Conservation (phyloP, 2,888 invertebrate species). For the Chalcosyrphus nemorum region DNA sequence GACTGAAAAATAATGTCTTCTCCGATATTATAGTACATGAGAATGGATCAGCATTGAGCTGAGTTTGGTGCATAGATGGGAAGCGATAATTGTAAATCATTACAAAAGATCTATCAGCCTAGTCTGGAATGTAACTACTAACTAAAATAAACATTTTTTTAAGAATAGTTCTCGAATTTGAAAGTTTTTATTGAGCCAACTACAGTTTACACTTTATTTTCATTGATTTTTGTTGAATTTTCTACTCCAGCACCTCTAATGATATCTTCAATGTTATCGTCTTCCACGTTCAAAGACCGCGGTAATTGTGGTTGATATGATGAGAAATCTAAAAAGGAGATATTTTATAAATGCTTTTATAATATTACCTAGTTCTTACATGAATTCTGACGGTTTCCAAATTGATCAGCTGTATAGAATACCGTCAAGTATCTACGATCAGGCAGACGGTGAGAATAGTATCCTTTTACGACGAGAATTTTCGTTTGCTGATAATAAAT, state of each 20-base stretch:
- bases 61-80: too few relatives aligned
- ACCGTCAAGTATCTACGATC: conserved; percentile 78
- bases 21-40: too few relatives aligned
- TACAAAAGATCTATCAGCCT: too few relatives aligned
- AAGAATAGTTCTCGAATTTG: too few relatives aligned
- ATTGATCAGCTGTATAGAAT: conserved; percentile 80
- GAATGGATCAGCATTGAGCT: too few relatives aligned
- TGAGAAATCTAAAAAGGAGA: conserved; percentile 27
- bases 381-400: conserved; percentile 79
- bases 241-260: background rate
- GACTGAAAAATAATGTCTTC: too few relatives aligned
- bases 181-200: too few relatives aligned
- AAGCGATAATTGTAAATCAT: too few relatives aligned
- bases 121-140: too few relatives aligned
- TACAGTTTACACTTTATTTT: background rate
- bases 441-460: conserved; percentile 79
- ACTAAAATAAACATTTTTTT: too few relatives aligned
- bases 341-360: background rate
- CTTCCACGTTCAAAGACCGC: background rate
- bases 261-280: background rate
- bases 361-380: conserved; percentile 74
- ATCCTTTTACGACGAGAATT: conserved; percentile 79
- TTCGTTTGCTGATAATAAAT: conserved; percentile 76
- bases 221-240: background rate
- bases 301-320: conserved; percentile 34